These are phyloP conservation scores for Corynorhinus townsendii DNA, from an alignment of 2,113 vertebrate species.

Conservation along the genomic window DNA sequence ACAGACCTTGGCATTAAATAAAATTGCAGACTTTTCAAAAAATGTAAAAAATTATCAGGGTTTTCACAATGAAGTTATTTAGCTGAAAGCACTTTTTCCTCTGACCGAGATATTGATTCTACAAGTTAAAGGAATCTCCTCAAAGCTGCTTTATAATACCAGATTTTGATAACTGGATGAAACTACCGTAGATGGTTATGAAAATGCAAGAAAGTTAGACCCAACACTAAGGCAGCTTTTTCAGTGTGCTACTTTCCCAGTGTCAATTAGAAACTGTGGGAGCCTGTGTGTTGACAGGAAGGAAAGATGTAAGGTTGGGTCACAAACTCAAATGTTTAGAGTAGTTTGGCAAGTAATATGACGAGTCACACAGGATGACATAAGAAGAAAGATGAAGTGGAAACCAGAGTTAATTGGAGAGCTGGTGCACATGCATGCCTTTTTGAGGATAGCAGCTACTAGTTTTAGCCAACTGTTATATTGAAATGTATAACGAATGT, in stretches of 20 bases:
- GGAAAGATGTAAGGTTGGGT: neutral
- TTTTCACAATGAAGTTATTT: slow-evolving; percentile 13
- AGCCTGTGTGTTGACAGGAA: neutral
- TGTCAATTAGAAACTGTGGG: neutral
- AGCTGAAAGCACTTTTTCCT: slow-evolving; percentile 10
- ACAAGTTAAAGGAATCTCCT: neutral
- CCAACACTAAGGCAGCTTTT: neutral
- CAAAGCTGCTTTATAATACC: neutral
- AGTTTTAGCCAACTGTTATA: neutral
- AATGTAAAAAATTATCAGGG: neutral
- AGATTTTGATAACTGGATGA: neutral
- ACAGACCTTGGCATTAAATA: neutral
- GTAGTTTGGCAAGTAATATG: neutral
- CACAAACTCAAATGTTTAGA: neutral
- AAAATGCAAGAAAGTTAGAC: neutral
- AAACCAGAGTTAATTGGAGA: neutral
- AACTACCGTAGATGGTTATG: neutral
- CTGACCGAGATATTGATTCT: neutral
- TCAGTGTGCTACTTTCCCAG: neutral
- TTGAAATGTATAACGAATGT: neutral
- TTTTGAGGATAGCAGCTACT: neutral
- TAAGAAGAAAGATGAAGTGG: neutral
- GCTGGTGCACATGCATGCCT: neutral
- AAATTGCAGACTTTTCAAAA: neutral
- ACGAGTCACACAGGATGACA: neutral